Evolutionary conservation across 2,113 vertebrate species (phyloP).

Genomic region (Zeus faber): DNA sequence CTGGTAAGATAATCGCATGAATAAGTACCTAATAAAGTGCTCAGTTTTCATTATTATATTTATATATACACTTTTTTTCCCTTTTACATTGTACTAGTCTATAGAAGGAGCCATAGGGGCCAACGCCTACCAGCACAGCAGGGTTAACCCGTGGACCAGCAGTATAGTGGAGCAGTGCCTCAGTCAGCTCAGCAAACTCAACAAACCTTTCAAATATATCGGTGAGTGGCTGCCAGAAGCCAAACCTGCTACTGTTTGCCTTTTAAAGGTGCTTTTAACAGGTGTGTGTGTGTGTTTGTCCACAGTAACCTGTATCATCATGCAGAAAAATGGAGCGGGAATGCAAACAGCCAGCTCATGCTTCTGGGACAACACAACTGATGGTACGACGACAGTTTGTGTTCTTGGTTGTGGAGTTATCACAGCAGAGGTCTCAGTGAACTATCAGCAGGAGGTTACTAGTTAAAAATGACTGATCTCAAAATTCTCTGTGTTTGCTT

Average conservation of each 20-base stretch:
- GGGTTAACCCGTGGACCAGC: conserved; percentile 90
- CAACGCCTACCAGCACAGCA: conserved; percentile 89
- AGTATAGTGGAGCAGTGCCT: conserved; percentile 88
- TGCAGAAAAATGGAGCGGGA: conserved; percentile 97
- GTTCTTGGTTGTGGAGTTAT: not conserved
- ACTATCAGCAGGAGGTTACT: not conserved
- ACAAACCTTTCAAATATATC: conserved; percentile 96
- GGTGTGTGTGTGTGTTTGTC: not conserved
- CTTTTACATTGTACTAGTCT: conserved; percentile 71
- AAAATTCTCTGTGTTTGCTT: not conserved
- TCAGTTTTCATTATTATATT: too few relatives aligned
- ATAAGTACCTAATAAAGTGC: too few relatives aligned
- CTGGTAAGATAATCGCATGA: too few relatives aligned
- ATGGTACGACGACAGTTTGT: conserved; percentile 76
- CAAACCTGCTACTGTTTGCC: not conserved
- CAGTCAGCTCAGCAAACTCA: conserved; percentile 89
- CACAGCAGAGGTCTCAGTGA: not conserved
- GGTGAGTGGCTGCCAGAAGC: conserved; percentile 64
- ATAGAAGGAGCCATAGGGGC: conserved; percentile 86
- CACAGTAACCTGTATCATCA: conserved; percentile 90
- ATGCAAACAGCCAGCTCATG: conserved; percentile 90
- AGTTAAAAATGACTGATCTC: too few relatives aligned
- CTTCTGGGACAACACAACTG: conserved; percentile 93
- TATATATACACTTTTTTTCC: too few relatives aligned
- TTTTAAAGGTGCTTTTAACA: too few relatives aligned